Base-by-base conservation (phyloP, 2,797 vertebrate genomes). In the Dendrocincla tyrannina region DNA sequence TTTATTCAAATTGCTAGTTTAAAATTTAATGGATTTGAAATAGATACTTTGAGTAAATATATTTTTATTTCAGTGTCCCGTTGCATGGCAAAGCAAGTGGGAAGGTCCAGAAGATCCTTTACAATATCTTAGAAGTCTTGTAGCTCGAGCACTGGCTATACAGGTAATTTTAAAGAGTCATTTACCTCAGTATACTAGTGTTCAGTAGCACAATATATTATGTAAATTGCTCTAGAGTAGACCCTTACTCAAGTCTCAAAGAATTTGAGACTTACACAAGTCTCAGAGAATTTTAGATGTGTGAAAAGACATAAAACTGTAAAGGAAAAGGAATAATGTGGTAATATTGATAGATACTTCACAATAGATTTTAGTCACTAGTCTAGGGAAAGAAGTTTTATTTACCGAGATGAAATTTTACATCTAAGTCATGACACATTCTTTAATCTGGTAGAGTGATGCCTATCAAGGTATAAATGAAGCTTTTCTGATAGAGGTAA, bases 81-180 rank as follows among this genome's bases (percentile, higher is more conserved):
- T 98, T 47, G 68, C 97, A 13, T 99, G 99, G 99, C 99, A 99
- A 96, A 99, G 94, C 96, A 99, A 98, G 89, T 99, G 99, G 99
- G 99, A 99, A 97, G 99, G 99, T 64, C 99, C 99, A n/a, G 99
- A 99, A 80, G 99, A 99, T 91, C 99, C 99, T 22, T 98, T 99
- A 97, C 99, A 99, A 11, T 99, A 99, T 96, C 98, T 99, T 27
- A 98, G 99, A 97, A 98, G 98, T 27, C 98, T 99, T 3, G 98
- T 99, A 53, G 97, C 98, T 62, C 98, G 98, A 90, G 97, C 99
- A 13, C 96, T 99, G 30, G 99, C 99, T 78, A 98, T 99, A 94
- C 98, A 99, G 99, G 99, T 99, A 98, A 98, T 95, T 52, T 37
- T 25, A 19, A 59, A 37, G 60, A 86, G 32, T 85, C 5, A 25